Percentiles rank a stretch among this genome's conserved stretches.
These are phyloP conservation scores for Heliornis fulica DNA, from an alignment of 2,113 vertebrate genomes.

Conservation along the genomic window DNA sequence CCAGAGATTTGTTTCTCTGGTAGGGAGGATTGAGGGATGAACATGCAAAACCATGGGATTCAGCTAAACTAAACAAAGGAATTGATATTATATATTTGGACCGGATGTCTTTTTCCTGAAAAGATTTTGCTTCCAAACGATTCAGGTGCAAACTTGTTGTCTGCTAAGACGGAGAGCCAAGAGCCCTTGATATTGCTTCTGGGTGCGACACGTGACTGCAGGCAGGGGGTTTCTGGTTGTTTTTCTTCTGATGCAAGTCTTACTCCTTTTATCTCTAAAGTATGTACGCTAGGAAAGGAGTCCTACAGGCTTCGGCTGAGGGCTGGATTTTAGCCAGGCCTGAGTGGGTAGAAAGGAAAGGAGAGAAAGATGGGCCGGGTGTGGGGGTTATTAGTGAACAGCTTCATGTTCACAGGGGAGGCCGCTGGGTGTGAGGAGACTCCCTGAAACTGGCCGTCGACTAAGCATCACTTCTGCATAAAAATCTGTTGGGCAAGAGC, in stretches of 20 bases:
- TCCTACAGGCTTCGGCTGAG: not conserved
- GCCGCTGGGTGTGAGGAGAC: not conserved
- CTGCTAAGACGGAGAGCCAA: not conserved
- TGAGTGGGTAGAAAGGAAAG: not conserved
- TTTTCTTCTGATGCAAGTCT: not conserved
- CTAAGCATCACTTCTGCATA: not conserved
- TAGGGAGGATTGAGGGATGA: slow-evolving; percentile 43
- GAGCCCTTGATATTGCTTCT: not conserved
- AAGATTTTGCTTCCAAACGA: slow-evolving; percentile 3
- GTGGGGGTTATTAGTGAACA: not conserved
- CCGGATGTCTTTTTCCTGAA: slow-evolving; percentile 29
- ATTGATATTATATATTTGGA: not conserved
- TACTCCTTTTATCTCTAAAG: not conserved
- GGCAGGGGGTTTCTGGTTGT: not conserved
- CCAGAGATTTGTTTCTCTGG: slow-evolving; percentile 13
- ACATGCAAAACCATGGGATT: slow-evolving; percentile 26
- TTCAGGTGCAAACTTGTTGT: slow-evolving; percentile 49
- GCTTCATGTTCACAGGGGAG: not conserved
- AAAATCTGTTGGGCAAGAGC: not conserved
- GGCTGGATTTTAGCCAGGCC: not conserved
- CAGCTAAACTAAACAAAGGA: slow-evolving; percentile 32
- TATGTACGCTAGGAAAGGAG: not conserved
- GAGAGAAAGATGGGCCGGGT: not conserved
- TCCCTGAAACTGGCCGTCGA: not conserved
- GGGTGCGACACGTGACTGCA: not conserved